Conservation (phyloP, 1,140 invertebrate species). For the Thrips palmi region DNA sequence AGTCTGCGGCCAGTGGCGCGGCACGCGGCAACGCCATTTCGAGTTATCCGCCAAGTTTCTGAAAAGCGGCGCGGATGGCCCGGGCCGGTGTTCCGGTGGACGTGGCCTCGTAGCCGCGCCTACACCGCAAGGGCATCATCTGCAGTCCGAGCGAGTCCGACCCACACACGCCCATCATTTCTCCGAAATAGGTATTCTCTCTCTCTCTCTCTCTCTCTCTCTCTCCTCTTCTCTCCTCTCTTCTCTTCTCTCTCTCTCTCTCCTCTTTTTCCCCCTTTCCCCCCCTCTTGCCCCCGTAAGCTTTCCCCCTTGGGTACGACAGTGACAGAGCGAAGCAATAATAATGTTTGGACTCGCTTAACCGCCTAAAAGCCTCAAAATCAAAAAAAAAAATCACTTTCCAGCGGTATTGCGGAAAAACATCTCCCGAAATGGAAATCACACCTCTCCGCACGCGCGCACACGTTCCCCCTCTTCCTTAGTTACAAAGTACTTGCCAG, state of each 20-base stretch:
- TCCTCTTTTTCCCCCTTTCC: background rate
- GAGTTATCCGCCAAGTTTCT: conserved; percentile 10
- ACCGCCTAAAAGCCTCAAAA: no score
- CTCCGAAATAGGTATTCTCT: conserved; percentile 13
- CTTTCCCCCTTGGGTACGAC: background rate
- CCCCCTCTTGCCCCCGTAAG: background rate
- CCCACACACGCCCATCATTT: conserved; percentile 9
- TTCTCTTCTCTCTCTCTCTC: background rate
- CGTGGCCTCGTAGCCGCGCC: no score
- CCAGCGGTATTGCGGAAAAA: no score
- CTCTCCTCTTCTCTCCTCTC: background rate
- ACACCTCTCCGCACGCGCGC: conserved; percentile 20
- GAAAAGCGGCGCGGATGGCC: no score
- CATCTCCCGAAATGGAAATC: conserved; percentile 22
- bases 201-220: conserved; percentile 13
- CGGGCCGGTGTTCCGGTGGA: no score
- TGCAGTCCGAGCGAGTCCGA: no score
- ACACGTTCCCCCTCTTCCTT: conserved; percentile 5
- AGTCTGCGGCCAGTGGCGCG: no score
- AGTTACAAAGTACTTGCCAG: conserved; percentile 6
- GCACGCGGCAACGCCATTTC: conserved; percentile 11
- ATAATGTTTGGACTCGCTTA: conserved; percentile 6
- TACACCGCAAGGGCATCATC: no score
- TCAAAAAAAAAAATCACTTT: no score
- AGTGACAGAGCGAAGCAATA: conserved; percentile 9